Evolutionary conservation across 2,888 invertebrate species (phyloP), one percentile per base, ranked within the genome.

Genomic region (Rapana venosa): DNA sequence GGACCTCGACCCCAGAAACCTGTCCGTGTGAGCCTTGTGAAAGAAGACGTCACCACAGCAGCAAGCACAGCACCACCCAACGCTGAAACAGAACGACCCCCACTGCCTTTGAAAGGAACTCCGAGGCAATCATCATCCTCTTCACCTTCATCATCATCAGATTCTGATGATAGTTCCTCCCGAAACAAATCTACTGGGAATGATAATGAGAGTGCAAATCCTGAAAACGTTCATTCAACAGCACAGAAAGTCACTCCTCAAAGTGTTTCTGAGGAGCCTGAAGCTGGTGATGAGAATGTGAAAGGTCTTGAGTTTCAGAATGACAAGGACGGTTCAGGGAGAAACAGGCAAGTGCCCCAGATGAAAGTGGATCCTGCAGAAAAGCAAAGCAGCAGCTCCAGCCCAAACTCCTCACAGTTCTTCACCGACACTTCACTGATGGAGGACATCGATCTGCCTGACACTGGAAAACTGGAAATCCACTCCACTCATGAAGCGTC

Each of bases 61-160:
- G 36, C 26, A 20, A 81, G 30, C 22, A 35, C 26, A 79, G 58
- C 58, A 1, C 66, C 61, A 30, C 32, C 35, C 1, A 0, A 30
- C 36, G 6, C 66, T n/a, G 36, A 61, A 20, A 58, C n/a, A 32
- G 87, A 87, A 15, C 87, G 56, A 66, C 88, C 66, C 6, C 61
- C 61, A n/a, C 36, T 83, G 35, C 83, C 83, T 20, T 13, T 83
- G 17, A 66, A 83, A 88, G 66, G 66, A 30, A 83, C 81, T n/a
- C 83, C 83, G 26, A 36, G 81, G 17, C 1, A 20, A 11, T 88
- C 83, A n/a, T 66, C 88, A 30, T 81, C 88, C 8, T 83, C 88
- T 35, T 88, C 88, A 26, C 81, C 87, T 17, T 87, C 88, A 26
- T 88, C 88, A 26, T 88, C 88, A 0, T 83, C 88, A 36, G 81